Evolutionary conservation across 2,888 invertebrate species (phyloP).

Genomic region (Eutolmus rufibarbis): DNA sequence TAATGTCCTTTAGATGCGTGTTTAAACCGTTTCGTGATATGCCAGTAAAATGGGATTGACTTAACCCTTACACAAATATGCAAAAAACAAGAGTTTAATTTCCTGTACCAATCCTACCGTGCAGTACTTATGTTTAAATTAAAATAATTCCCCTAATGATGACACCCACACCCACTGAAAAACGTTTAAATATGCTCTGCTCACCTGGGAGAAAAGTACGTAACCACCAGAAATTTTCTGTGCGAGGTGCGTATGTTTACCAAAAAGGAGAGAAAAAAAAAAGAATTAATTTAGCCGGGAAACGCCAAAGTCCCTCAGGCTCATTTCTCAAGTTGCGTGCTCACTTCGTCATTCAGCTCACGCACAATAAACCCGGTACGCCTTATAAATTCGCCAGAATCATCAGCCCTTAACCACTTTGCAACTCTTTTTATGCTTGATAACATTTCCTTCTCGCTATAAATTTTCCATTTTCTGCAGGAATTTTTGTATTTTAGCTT

Average conservation of each 20-base stretch:
- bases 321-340: constrained; percentile 23
- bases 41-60: background rate
- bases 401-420: constrained; percentile 40
- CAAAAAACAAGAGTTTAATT: background rate
- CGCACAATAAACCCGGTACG: constrained; percentile 30
- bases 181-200: background rate
- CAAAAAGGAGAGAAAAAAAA: background rate
- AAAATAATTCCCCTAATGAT: background rate
- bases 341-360: constrained; percentile 20
- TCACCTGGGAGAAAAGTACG: background rate
- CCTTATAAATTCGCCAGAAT: constrained; percentile 29
- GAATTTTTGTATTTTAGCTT: constrained; percentile 17
- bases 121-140: background rate
- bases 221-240: background rate
- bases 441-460: constrained; percentile 24
- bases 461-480: constrained; percentile 34
- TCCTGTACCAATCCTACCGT: background rate
- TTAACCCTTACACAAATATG: background rate
- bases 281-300: background rate
- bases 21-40: background rate
- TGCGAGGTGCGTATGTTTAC: background rate
- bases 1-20: background rate
- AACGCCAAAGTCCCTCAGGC: background rate
- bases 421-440: constrained; percentile 40
- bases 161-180: background rate